Conservation (phyloP, 2,888 invertebrate genomes). For the Margaritifera margaritifera region DNA sequence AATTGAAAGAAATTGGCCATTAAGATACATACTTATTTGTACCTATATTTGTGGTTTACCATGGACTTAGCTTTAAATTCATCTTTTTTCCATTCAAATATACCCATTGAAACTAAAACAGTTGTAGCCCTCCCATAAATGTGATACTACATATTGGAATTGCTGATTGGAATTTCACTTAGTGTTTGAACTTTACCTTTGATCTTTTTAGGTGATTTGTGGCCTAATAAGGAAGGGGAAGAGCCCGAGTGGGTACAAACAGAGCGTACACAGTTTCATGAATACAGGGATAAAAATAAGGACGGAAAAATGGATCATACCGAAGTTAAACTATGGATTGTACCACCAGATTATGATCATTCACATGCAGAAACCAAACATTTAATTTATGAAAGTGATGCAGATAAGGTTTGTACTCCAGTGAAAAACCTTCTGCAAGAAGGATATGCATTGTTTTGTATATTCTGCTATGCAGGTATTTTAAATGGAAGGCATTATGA, state of each 20-base stretch:
- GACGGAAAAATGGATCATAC: conserved; percentile 89
- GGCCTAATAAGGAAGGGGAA: conserved; percentile 75
- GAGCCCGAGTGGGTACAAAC: conserved; percentile 95
- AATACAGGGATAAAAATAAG: conserved; percentile 86
- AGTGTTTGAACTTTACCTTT: conserved; percentile 14
- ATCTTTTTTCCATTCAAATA: no score
- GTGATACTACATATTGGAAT: conserved; percentile 5
- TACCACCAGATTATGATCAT: conserved; percentile 96
- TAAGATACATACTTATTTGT: no score
- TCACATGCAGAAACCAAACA: conserved; percentile 97
- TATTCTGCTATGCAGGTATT: conserved; percentile 2
- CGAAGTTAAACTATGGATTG: conserved; percentile 91
- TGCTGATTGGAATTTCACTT: no score
- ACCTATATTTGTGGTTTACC: no score
- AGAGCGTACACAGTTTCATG: conserved; percentile 92
- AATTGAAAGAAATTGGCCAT: no score
- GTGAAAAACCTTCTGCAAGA: not conserved
- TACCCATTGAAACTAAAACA: no score
- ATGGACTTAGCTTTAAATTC: no score
- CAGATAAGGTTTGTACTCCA: conserved; percentile 78
- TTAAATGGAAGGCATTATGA: no score
- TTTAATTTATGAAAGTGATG: conserved; percentile 94
- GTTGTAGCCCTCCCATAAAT: not conserved
- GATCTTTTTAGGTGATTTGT: conserved; percentile 84
- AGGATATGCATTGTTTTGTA: conserved; percentile 6